Evolutionary conservation across 2,888 invertebrate genomes (phyloP).

Genomic region (Cyclophora punctaria): DNA sequence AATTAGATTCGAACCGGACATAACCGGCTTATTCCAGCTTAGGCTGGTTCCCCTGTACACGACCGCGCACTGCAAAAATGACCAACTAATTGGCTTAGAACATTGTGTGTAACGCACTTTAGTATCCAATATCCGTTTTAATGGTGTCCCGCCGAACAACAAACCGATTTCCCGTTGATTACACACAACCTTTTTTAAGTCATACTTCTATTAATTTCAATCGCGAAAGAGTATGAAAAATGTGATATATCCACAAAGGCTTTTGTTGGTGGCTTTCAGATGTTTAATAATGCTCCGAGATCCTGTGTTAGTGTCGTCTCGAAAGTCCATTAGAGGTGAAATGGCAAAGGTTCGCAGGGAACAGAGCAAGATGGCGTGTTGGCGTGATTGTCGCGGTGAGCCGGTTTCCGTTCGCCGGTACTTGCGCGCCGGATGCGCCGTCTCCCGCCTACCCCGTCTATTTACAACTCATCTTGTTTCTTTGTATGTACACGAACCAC

Average conservation of each 20-base stretch:
- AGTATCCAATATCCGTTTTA: constrained; percentile 63
- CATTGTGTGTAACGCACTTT: constrained; percentile 60
- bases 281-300: constrained; percentile 19
- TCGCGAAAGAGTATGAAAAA: background rate
- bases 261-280: constrained; percentile 13
- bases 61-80: constrained; percentile 66
- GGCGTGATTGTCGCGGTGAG: constrained; percentile 41
- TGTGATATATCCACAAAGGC: constrained; percentile 4
- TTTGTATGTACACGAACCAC: constrained; percentile 35
- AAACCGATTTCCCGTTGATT: constrained; percentile 16
- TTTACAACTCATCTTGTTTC: constrained; percentile 41
- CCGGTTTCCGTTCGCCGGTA: constrained; percentile 40
- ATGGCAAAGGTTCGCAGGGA: constrained; percentile 28
- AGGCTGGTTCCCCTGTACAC: constrained; percentile 53
- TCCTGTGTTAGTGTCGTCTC: constrained; percentile 21
- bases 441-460: constrained; percentile 34
- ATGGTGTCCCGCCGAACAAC: constrained; percentile 49
- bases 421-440: constrained; percentile 47
- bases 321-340: constrained; percentile 28
- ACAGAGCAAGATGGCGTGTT: constrained; percentile 39
- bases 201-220: constrained; percentile 1
- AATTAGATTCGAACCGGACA: constrained; percentile 70
- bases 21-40: constrained; percentile 72
- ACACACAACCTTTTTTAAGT: constrained; percentile 6
- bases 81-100: constrained; percentile 73